Percentiles rank a stretch among this genome's conserved stretches.
phyloP scores from a whole-genome alignment of 2,888 invertebrate genomes.

The Leucania comma region DNA sequence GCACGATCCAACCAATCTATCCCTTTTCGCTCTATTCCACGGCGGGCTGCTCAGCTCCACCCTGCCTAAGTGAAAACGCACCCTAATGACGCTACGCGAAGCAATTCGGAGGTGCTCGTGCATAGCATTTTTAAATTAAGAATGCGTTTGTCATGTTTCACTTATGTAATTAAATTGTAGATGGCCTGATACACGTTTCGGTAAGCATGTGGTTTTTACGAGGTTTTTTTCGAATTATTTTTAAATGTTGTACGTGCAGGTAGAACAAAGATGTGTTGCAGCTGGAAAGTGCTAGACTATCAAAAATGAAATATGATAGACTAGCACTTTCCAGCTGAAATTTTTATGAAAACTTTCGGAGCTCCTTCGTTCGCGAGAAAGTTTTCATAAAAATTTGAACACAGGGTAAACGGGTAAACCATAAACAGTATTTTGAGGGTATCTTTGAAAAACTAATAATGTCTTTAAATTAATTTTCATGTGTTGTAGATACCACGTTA shows the following conservation, averaged over 20 bases:
- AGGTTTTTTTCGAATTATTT: not conserved
- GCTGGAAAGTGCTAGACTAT: too few relatives aligned
- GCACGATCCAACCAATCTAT: not conserved
- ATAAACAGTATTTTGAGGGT: too few relatives aligned
- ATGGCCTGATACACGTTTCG: slow-evolving; percentile 34
- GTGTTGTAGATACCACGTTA: too few relatives aligned
- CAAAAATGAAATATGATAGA: too few relatives aligned
- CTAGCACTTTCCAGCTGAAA: too few relatives aligned
- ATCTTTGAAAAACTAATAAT: too few relatives aligned
- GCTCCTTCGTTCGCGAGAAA: too few relatives aligned
- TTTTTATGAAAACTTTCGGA: too few relatives aligned
- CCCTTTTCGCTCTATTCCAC: not conserved
- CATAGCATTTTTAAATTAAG: slow-evolving; percentile 75
- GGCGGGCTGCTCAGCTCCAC: not conserved
- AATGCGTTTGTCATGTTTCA: slow-evolving; percentile 69
- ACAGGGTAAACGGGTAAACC: too few relatives aligned
- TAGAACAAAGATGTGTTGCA: not conserved
- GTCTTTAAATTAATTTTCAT: too few relatives aligned
- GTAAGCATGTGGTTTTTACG: not conserved
- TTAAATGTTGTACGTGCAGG: not conserved
- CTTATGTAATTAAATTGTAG: slow-evolving; percentile 48
- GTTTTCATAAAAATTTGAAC: too few relatives aligned
- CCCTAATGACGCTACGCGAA: slow-evolving; percentile 54
- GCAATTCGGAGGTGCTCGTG: slow-evolving; percentile 66
- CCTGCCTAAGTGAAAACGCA: not conserved